Base-by-base conservation (phyloP, 64 coral and sea anemone genomes). In the Astreopora myriophthalma region DNA sequence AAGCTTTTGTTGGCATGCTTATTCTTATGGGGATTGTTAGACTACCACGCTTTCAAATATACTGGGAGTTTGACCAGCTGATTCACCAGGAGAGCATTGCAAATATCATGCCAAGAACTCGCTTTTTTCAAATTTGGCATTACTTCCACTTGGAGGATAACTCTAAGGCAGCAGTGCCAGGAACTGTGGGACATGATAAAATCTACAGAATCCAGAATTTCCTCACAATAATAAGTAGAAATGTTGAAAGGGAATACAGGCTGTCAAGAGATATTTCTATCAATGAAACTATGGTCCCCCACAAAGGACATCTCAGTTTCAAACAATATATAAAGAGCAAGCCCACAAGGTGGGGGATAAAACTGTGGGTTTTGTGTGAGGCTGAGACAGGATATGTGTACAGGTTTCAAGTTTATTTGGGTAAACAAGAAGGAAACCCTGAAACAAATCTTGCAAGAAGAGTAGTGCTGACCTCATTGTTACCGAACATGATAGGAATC, bases 251-350 rank as follows among this genome's bases (percentile, higher is more conserved):
- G 20, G 85, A 88, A 42, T 94, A 94, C 69, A 62, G 65, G 61
- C 69, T 90, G 3, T 71, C 80, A 35, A 24, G 52, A 34, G 62
- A 96, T 83, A 73, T 96, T 29, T 75, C 89, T 28, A 92, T 88
- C 34, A 58, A 96, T 51, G 89, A 92, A 49, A 84, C 84, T 75
- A 92, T 92, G 89, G 85, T 96, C 73, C 66, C 75, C 12, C 75
- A 80, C 37, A 96, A 96, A 92, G 84, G 89, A 25, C 44, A 69
- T 46, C 48, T 92, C 34, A 62, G 75, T 25, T 83, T 92, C 33
- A 91, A 89, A 69, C 94, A 96, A 57, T 89, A 88, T 39, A 92
- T 95, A 80, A 91, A 91, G 44, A 80, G 57, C 66, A 91, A 91
- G 63, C 94, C 94, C 74, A 86, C 80, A 34, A 62, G 79, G 42